Conservation (phyloP, 2,888 invertebrate genomes). For the Phaonia tiefii region DNA sequence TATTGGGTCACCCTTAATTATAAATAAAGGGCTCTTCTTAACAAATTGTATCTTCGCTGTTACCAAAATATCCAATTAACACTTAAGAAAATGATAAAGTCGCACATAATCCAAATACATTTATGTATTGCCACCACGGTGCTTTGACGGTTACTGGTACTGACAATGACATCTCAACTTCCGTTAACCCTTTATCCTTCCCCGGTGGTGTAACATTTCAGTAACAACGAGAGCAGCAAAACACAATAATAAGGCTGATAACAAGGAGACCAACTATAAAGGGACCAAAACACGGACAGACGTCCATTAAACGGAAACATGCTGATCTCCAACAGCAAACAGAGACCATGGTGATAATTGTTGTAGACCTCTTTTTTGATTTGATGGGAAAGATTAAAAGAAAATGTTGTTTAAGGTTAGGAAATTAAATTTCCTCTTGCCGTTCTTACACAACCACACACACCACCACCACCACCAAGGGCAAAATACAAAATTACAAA, state of each 20-base stretch:
- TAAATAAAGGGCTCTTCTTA: not conserved
- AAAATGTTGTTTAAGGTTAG: conserved; percentile 43
- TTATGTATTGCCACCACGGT: conserved; percentile 20
- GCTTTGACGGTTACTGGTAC: conserved; percentile 1
- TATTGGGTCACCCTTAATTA: not conserved
- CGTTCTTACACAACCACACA: not conserved
- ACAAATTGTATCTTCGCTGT: not conserved
- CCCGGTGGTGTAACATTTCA: conserved; percentile 21
- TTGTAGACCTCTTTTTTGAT: conserved; percentile 29
- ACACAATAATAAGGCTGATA: not conserved
- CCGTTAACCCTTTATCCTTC: conserved; percentile 35
- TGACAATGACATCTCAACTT: conserved; percentile 35
- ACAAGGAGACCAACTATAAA: not conserved
- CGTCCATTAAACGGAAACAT: conserved; percentile 58
- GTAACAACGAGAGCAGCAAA: not conserved
- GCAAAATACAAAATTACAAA: conserved; percentile 54
- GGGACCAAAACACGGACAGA: not conserved
- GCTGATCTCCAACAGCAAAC: conserved; percentile 39
- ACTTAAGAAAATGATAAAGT: conserved; percentile 29
- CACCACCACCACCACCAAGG: conserved; percentile 3
- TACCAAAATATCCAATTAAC: conserved; percentile 33
- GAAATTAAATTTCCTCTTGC: conserved; percentile 46
- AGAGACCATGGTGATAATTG: conserved; percentile 60
- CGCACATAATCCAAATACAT: conserved; percentile 2
- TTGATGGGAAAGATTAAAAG: conserved; percentile 45